Conservation (phyloP, 2,888 invertebrate species). For the Ichneumoninae sp. region DNA sequence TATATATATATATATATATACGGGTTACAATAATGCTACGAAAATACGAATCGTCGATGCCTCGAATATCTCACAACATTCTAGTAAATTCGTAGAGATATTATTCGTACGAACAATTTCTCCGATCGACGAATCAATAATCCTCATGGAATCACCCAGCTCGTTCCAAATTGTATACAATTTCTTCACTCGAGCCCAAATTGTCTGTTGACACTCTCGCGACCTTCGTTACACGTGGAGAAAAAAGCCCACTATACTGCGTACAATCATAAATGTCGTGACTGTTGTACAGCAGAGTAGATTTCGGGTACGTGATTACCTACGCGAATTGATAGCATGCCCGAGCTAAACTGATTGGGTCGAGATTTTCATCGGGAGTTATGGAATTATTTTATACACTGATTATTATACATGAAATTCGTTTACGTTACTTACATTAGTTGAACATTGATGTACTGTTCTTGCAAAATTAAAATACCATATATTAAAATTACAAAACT, state of each 20-base stretch:
- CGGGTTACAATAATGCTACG: too few species aligned
- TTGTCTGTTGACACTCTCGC: not conserved
- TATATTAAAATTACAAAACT: too few species aligned
- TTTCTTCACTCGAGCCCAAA: not conserved
- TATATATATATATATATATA: too few species aligned
- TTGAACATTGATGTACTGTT: too few species aligned
- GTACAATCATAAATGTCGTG: not conserved
- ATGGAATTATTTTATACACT: slow-evolving; percentile 17
- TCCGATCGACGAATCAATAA: not conserved
- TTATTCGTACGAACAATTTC: too few species aligned
- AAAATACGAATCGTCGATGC: too few species aligned
- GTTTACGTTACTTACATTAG: too few species aligned
- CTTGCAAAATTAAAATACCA: too few species aligned
- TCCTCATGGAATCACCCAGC: not conserved
- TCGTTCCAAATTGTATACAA: not conserved
- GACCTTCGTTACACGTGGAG: not conserved
- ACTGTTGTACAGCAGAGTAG: not conserved
- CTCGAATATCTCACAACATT: too few species aligned
- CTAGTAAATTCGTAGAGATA: too few species aligned
- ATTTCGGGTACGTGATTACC: slow-evolving; percentile 5
- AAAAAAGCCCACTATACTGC: not conserved
- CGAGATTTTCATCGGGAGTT: slow-evolving; percentile 21
- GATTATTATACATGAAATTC: too few species aligned
- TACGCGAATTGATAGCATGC: not conserved
- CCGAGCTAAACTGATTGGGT: slow-evolving; percentile 2